Evolutionary conservation across 2,113 vertebrate species (phyloP).

Genomic region (Clarias gariepinus): DNA sequence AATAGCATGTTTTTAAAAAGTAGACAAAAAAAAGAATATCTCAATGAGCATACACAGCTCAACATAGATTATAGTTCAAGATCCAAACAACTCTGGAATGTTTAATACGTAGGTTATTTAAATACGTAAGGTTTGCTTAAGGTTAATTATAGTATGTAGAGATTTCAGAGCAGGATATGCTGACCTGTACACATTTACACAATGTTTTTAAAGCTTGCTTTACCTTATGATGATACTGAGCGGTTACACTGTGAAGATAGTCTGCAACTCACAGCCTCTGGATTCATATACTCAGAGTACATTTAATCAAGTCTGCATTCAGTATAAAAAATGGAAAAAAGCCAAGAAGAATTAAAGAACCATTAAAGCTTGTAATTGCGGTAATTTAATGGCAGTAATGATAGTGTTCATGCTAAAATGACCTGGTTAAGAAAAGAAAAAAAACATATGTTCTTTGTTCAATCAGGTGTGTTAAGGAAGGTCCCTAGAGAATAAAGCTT

Average conservation of each 20-base stretch:
- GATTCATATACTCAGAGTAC: not conserved
- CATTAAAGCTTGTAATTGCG: constrained; percentile 3
- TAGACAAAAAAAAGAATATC: too few relatives aligned
- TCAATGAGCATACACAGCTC: not conserved
- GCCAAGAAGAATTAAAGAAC: not conserved
- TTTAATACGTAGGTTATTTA: too few relatives aligned
- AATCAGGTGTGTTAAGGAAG: not conserved
- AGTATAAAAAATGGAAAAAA: not conserved
- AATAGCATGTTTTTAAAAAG: too few relatives aligned
- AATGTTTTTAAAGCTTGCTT: not conserved
- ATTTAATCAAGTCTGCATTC: constrained; percentile 9
- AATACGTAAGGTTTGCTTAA: not conserved
- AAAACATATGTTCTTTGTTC: constrained; percentile 9
- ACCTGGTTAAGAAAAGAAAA: not conserved
- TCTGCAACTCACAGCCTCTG: not conserved
- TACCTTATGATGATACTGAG: too few relatives aligned
- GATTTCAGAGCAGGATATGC: not conserved
- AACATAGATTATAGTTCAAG: not conserved
- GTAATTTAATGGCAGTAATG: constrained; percentile 12
- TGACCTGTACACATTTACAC: not conserved
- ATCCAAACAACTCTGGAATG: not conserved
- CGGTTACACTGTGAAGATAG: not conserved
- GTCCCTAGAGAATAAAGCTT: not conserved
- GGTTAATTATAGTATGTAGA: not conserved
- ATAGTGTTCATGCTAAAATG: not conserved